Base-by-base conservation (phyloP, 2,888 invertebrate genomes). In the Xestia ashworthii region DNA sequence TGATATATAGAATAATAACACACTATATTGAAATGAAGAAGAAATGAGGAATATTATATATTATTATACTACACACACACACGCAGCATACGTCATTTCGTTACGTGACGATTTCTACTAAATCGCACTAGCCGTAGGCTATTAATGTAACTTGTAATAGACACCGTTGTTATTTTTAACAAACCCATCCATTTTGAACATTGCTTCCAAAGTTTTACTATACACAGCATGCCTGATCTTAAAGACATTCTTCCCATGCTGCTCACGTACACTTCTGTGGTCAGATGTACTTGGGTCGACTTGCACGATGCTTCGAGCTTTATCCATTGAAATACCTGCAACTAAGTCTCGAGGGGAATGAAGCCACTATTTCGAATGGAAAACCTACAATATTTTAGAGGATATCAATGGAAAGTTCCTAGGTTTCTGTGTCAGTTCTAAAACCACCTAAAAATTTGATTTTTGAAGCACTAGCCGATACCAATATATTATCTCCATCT, bases 231-330 rank as follows among this genome's bases (percentile, higher is more conserved):
- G 62, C 53, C n/a, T 6, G 22, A 19, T 32, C 14, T 60, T 60
- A 60, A 22, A 55, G 19, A 50, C 12, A 50, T 58, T 65, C 25
- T 55, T 73, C 62, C 25, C 12, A 79, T 53, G 69, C 84, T 38
- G 62, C 9, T 67, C 84, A 82, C 83, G 83, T 83, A 83, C 25
- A 16, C 38, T 6, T 38, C 32, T 12, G 69, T 48, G 66, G 48
- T 12, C 72, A 81, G 69, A 60, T 65, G 66, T 78, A 65, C 58
- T 68, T 58, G 58, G 60, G 38, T 46, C 53, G 55, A n/a, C 48
- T n/a, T 73, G 44, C 78, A 46, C 25, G 38, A 71, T 46, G 66
- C 69, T 69, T 16, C 19, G 19, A 70, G 66, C 25, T 78, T 38
- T 78, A 70, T 58, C 38, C 55, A 72, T 66, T 66, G 46, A 25